Conservation (phyloP, 2,113 vertebrate species). For the Ginglymostoma cirratum region DNA sequence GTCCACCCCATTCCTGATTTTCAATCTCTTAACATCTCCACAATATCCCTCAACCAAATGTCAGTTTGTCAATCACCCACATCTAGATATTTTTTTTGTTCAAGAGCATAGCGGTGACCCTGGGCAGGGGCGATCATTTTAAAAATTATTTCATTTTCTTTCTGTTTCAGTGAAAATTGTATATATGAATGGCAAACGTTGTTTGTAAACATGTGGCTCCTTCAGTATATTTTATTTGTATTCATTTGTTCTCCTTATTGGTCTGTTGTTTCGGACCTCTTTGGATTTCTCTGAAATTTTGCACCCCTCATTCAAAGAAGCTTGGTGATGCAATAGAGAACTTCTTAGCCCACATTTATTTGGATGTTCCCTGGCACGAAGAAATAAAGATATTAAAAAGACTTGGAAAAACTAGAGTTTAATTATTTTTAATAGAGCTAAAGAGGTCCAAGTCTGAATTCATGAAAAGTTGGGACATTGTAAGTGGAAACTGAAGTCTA, state of each 20-base stretch:
- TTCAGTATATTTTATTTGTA: neutral
- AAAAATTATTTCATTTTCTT: neutral
- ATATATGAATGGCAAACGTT: neutral
- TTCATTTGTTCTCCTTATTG: neutral
- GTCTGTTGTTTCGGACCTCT: neutral
- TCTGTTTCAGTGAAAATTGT: neutral
- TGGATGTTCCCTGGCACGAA: neutral
- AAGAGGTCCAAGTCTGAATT: neutral
- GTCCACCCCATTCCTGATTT: neutral
- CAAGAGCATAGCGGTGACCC: neutral
- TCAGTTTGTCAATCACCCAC: neutral
- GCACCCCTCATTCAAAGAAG: neutral
- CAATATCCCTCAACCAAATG: neutral
- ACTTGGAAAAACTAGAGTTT: neutral
- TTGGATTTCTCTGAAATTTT: neutral
- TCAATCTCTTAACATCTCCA: neutral
- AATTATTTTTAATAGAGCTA: neutral
- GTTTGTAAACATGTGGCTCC: neutral
- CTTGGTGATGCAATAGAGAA: neutral
- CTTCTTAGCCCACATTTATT: neutral
- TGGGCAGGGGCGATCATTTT: neutral
- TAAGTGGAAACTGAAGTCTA: no score
- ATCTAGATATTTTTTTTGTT: neutral
- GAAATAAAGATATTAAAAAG: neutral
- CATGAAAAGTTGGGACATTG: no score